These are phyloP conservation scores for Drosophila differens DNA, from an alignment of 2,888 invertebrate genomes.

Conservation along the genomic window DNA sequence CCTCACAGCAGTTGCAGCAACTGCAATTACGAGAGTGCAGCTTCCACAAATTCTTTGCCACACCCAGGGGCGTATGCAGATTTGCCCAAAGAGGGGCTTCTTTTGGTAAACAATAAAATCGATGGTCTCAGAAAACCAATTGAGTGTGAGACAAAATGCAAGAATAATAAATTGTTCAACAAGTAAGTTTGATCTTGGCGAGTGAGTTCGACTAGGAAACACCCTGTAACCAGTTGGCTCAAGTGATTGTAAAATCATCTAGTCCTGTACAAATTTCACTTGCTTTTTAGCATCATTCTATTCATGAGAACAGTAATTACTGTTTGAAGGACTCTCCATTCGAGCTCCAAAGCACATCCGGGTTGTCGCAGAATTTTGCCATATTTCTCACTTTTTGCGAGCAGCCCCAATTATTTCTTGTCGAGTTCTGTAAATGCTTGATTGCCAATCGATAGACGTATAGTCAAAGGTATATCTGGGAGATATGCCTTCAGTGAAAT, in stretches of 20 bases:
- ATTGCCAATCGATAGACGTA: neutral
- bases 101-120: neutral
- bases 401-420: neutral
- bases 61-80: neutral
- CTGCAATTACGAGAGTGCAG: constrained; percentile 18
- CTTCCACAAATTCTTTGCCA: neutral
- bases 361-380: neutral
- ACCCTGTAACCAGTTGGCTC: neutral
- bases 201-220: neutral
- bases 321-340: neutral
- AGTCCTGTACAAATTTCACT: too few species aligned
- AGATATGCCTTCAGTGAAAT: neutral
- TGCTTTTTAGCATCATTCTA: too few species aligned
- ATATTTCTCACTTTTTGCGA: neutral
- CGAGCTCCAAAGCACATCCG: neutral
- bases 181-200: neutral
- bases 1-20: constrained; percentile 1
- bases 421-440: neutral
- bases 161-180: neutral
- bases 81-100: neutral
- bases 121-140: neutral
- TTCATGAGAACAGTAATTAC: too few species aligned
- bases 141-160: neutral
- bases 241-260: too few species aligned
- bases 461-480: neutral